Evolutionary conservation across 2,113 vertebrate species (phyloP).

Genomic region (Pogonocichla stellata): DNA sequence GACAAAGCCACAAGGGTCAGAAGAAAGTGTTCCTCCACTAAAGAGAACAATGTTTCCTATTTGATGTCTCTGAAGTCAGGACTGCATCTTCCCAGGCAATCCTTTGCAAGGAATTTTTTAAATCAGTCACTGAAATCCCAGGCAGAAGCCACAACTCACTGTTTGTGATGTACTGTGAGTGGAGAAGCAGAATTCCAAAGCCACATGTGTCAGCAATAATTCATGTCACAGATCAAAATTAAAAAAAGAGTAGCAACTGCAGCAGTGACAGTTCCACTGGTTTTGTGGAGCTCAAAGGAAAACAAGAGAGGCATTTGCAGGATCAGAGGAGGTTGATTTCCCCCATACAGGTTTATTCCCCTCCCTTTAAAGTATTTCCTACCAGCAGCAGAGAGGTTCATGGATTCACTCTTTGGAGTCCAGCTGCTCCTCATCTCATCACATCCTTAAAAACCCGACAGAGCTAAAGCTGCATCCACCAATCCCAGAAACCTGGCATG

Average conservation of each 20-base stretch:
- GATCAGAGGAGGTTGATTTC: constrained; percentile 10
- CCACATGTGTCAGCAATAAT: not conserved
- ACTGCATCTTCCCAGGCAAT: not conserved
- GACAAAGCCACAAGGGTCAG: not conserved
- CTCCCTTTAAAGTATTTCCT: not conserved
- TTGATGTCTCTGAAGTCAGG: not conserved
- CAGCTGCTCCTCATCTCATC: not conserved
- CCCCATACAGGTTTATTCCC: not conserved
- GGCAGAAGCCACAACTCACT: not conserved
- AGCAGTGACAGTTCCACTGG: not conserved
- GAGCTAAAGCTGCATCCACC: not conserved
- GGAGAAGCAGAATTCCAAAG: not conserved
- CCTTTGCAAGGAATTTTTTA: not conserved
- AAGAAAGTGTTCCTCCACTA: not conserved
- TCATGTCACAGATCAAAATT: not conserved
- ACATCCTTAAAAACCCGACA: not conserved
- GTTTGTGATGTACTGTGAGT: not conserved
- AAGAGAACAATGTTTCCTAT: not conserved
- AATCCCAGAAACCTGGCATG: not conserved
- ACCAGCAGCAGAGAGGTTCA: not conserved
- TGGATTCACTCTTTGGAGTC: not conserved
- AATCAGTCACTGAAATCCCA: constrained; percentile 11
- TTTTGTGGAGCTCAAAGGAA: not conserved
- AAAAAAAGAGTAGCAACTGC: not conserved
- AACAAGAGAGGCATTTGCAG: not conserved